Evolutionary conservation across 2,888 invertebrate genomes (phyloP).

Genomic region (Stenurella melanura): DNA sequence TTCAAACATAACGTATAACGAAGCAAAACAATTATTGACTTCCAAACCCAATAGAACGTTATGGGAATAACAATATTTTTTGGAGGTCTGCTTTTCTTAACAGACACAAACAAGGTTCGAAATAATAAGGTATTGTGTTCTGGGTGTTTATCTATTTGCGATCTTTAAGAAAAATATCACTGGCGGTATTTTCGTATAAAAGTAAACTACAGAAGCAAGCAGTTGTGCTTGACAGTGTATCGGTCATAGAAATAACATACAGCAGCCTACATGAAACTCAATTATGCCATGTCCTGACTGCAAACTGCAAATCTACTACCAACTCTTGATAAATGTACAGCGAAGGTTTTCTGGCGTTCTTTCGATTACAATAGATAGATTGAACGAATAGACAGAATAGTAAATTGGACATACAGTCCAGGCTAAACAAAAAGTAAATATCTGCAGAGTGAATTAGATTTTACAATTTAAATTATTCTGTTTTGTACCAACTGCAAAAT

Average conservation of each 20-base stretch:
- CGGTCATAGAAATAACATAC: neutral
- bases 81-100: neutral
- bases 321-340: slow-evolving; percentile 22
- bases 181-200: neutral
- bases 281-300: neutral
- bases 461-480: slow-evolving; percentile 6
- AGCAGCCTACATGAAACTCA: slow-evolving; percentile 20
- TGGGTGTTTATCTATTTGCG: neutral
- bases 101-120: neutral
- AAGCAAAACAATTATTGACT: too few species aligned
- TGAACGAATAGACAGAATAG: slow-evolving; percentile 15
- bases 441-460: slow-evolving; percentile 19
- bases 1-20: too few species aligned
- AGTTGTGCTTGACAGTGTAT: neutral
- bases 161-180: neutral
- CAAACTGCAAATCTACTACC: slow-evolving; percentile 31
- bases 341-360: slow-evolving; percentile 23
- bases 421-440: neutral
- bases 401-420: slow-evolving; percentile 15
- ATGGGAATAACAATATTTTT: too few species aligned
- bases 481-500: slow-evolving; percentile 1
- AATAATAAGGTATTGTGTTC: neutral
- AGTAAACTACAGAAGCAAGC: neutral
- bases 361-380: slow-evolving; percentile 17
- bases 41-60: too few species aligned